Evolutionary conservation across 2,888 invertebrate genomes (phyloP), one percentile per base, ranked within the genome.

Genomic region (Epistrophella euchroma): DNA sequence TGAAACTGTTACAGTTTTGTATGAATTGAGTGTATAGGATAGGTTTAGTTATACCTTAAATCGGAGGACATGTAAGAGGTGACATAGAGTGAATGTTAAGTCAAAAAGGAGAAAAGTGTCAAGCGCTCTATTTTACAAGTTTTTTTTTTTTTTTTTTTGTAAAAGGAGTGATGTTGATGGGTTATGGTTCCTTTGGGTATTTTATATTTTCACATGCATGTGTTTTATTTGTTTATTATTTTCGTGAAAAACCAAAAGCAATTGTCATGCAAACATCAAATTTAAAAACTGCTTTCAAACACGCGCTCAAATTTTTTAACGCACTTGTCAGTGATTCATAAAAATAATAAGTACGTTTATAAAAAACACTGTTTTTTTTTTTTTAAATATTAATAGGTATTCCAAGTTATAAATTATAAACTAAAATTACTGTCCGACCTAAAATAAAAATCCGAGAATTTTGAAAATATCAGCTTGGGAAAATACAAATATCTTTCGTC

Each of bases 241-340:
- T 40, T 52, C 17, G 56, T 71, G 56, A 22, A 32, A 68, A 73
- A 73, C 32, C 55, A 72, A 37, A 28, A 70, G 11, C 10, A 37
- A 52, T 77, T 62, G 55, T 66, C 77, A 72, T 73, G 78, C 28
- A 60, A 83, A 68, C 82, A 37, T 52, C 15, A 47, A 60, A 62
- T 68, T 55, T 19, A 11, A 17, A 70, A 78, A 83, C 28, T 73
- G 62, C 55, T 73, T 37, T 56, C 5, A 22, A 55, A 73, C 83
- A 78, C 78, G 45, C n/a, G 43, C 43, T 15, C 0, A 13, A 13
- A n/a, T 0, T 43, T 43, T 43, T 15, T 4, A 43, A n/a, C 43
- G 43, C 43, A 43, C 4, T 43, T 43, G n/a, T 2, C n/a, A 43
- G 6, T 43, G 28, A n/a, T 43, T 6, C 7, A n/a, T 3, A 2